Base-by-base conservation (phyloP, 2,888 invertebrate genomes). In the Saturnia japonica region DNA sequence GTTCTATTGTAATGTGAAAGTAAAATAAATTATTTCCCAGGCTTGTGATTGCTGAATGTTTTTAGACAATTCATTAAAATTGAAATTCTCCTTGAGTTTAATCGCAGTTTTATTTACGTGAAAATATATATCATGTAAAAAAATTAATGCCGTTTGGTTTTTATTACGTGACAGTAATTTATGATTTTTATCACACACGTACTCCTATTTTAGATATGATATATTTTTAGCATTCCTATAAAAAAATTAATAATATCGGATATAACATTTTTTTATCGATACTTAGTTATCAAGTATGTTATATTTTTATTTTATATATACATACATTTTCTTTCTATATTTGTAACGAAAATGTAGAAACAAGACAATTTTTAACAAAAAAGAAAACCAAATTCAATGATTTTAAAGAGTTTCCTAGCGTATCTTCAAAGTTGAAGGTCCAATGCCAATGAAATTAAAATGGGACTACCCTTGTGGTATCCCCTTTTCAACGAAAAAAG, bases 1-100 rank as follows among this genome's bases (percentile, higher is more conserved):
- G n/a, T 54, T 40, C 42, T 22, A 70, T 47, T 47, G 40, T 54
- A 25, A 70, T 66, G 22, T 70, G 51, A 34, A 19, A 64, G n/a
- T 16, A 51, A 51, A 66, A 66, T 34, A 66, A 66, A 64, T 40
- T 40, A 22, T 34, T n/a, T n/a, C 19, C 1, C 16, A 9, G 34
- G 25, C 25, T 4, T 60, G 57, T 14, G 14, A 25, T 28, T 12
- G 12, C 22, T 60, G 25, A 60, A 60, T 28, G 12, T 14, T 54
- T 54, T 22, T 54, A 54, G 22, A 22, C 11, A 22, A 25, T 60
- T 54, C 54, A 54, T 22, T 9, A 8, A 54, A n/a, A 54, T 54
- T 54, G 19, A 47, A 47, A 19, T 19, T 47, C 47, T 47, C 19
- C 19, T 47, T 19, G 19, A 47, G 47, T 54, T 28, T 60, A 12